Base-by-base conservation (phyloP, 2,113 vertebrate genomes). In the Apodemus speciosus region DNA sequence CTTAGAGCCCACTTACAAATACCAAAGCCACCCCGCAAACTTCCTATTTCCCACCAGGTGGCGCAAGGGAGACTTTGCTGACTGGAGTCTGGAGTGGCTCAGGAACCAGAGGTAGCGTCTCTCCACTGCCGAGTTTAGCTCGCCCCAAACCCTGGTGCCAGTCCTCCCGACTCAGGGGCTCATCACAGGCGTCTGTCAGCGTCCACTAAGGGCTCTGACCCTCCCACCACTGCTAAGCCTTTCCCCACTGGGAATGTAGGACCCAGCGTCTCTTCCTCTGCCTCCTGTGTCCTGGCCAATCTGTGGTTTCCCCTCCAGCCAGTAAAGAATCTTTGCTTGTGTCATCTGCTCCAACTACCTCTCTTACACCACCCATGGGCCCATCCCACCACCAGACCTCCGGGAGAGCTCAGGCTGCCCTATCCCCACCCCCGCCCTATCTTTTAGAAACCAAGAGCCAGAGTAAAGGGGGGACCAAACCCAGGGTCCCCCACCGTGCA, bases 31-130 rank as follows among this genome's bases (percentile, higher is more conserved):
- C 40, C 30, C 49, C 30, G 43, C 79, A 87, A 76, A 80, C 27
- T 46, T 43, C n/a, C 91, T 51, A 87, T 71, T 58, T 25, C 10
- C 97, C 98, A 96, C 97, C 95, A 97, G 98, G 92, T 98, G 98
- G 98, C 97, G 97, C 97, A 95, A 95, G 91, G 95, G 95, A 97
- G 96, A 88, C 89, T 51, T 75, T 27, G 86, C 83, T 14, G 80
- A 66, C 21, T 5, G 7, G 43, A 53, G 35, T 14, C 86, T 85
- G 88, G 73, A 87, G 85, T 90, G 92, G 86, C 43, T 1, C 90
- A 76, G 51, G 88, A 87, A 64, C 4, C 35, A 80, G 58, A 89
- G 66, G 83, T 92, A 69, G 73, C 51, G 56, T 93, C 81, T 96
- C 85, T 46, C 88, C 79, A n/a, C n/a, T 6, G 58, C 56, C n/a